A percentile compares a stretch with the other conserved stretches of the same genome.
Evolutionary conservation across 2,113 vertebrate species (phyloP).

Genomic region (Propithecus coquereli): DNA sequence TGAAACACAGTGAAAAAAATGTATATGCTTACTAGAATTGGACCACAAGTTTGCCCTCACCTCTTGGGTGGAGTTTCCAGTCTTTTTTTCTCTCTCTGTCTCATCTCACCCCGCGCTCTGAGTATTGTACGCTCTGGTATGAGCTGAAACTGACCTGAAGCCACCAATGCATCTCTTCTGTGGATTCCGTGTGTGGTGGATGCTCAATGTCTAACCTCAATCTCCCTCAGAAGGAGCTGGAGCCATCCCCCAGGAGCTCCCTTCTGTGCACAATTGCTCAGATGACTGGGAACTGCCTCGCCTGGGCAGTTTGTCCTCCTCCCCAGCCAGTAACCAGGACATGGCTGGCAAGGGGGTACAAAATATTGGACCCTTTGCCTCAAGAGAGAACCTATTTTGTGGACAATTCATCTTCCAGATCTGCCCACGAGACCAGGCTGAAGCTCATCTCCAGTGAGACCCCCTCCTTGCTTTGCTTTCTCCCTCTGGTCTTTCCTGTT

Average conservation of each 20-base stretch:
- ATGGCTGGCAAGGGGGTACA: background rate
- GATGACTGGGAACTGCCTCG: background rate
- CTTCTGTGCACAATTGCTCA: background rate
- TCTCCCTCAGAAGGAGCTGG: background rate
- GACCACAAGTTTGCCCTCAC: background rate
- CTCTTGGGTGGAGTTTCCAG: background rate
- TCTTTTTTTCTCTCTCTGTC: background rate
- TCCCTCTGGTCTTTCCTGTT: background rate
- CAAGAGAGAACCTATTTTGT: background rate
- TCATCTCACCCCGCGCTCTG: background rate
- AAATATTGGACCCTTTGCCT: background rate
- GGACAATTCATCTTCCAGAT: background rate
- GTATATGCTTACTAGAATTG: background rate
- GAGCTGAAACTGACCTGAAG: background rate
- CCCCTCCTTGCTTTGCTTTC: background rate
- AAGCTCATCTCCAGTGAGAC: background rate
- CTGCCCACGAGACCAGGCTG: background rate
- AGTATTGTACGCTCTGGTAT: background rate
- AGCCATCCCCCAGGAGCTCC: background rate
- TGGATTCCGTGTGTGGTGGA: background rate
- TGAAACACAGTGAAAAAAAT: background rate
- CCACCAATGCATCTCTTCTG: background rate
- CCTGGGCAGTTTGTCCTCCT: background rate
- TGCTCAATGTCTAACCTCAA: background rate
- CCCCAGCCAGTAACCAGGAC: background rate